A percentile compares a stretch with the other conserved stretches of the same genome.
Evolutionary conservation across 53 echinoderm and acorn worm genomes (phyloP).

Genomic region (Echinarachnius parma): DNA sequence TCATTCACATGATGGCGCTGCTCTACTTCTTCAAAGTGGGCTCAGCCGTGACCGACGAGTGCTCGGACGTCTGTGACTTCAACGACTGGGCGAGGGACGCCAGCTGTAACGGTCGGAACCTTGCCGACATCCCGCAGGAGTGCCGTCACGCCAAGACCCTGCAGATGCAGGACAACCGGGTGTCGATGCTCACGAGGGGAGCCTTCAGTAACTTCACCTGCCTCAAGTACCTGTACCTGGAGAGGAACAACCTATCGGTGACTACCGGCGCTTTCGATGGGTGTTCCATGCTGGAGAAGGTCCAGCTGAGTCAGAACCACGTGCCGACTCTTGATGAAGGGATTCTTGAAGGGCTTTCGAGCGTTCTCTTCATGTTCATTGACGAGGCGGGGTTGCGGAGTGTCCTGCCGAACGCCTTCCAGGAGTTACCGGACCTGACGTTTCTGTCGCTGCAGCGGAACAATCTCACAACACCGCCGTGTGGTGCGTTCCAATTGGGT

Average conservation of each 20-base stretch:
- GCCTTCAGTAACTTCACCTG: conserved; percentile 37
- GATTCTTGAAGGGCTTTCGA: conserved; percentile 19
- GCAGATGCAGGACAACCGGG: conserved; percentile 23
- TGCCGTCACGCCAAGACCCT: conserved; percentile 28
- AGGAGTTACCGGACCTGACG: conserved; percentile 2
- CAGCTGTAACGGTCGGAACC: conserved; percentile 18
- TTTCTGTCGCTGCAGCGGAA: conserved; percentile 22
- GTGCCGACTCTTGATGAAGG: background rate
- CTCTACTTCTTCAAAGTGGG: background rate
- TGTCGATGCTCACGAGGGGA: background rate
- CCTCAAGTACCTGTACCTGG: conserved; percentile 41
- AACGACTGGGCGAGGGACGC: conserved; percentile 39
- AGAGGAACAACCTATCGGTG: conserved; percentile 24
- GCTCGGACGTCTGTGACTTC: conserved; percentile 41
- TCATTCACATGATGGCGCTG: conserved; percentile 16
- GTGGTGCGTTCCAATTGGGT: conserved; percentile 7
- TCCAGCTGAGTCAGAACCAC: conserved; percentile 13
- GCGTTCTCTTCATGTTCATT: conserved; percentile 17
- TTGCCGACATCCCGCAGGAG: conserved; percentile 28
- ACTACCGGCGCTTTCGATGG: conserved; percentile 20
- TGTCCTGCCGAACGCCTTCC: conserved; percentile 1
- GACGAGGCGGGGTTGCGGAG: background rate
- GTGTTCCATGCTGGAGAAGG: background rate
- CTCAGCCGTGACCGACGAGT: conserved; percentile 10
- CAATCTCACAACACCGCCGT: conserved; percentile 9